Percentiles rank a stretch among this genome's conserved stretches.
phyloP scores from a whole-genome alignment of 2,888 invertebrate species.

The Mimumesa dahlbomi region DNA sequence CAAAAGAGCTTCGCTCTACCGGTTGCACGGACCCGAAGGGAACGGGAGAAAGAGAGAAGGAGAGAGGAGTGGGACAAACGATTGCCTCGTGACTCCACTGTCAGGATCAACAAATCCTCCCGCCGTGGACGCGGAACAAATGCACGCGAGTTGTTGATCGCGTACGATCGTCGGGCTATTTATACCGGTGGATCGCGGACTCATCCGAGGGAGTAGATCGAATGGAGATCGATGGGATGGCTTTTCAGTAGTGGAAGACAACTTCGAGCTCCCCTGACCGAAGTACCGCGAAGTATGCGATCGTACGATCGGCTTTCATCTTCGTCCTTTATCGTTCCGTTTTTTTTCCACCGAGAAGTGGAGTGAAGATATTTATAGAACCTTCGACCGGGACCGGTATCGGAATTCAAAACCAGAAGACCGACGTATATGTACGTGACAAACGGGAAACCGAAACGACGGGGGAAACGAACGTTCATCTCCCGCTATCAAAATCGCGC shows the following conservation, averaged over 20 bases:
- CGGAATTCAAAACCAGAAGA: too few species aligned
- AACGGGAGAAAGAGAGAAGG: neutral
- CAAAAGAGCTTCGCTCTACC: neutral
- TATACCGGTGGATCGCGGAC: conserved; percentile 49
- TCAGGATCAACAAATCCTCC: conserved; percentile 64
- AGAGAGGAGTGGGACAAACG: conserved; percentile 28
- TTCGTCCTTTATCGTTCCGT: too few species aligned
- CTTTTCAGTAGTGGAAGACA: conserved; percentile 30
- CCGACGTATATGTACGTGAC: too few species aligned
- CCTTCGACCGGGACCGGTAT: too few species aligned
- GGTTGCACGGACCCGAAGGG: neutral
- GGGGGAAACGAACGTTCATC: too few species aligned
- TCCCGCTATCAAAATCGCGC: too few species aligned
- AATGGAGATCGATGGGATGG: conserved; percentile 60
- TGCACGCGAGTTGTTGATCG: conserved; percentile 56
- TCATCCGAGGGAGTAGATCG: conserved; percentile 53
- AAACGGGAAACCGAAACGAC: too few species aligned
- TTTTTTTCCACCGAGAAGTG: too few species aligned
- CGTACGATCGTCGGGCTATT: conserved; percentile 56
- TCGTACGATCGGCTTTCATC: too few species aligned
- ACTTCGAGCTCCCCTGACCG: conserved; percentile 6
- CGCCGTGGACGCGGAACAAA: conserved; percentile 58
- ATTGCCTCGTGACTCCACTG: conserved; percentile 47
- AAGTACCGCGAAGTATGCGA: neutral
- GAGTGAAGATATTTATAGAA: too few species aligned